Evolutionary conservation across 2,888 invertebrate species (phyloP).

Genomic region (Alviniconcha strummeri): DNA sequence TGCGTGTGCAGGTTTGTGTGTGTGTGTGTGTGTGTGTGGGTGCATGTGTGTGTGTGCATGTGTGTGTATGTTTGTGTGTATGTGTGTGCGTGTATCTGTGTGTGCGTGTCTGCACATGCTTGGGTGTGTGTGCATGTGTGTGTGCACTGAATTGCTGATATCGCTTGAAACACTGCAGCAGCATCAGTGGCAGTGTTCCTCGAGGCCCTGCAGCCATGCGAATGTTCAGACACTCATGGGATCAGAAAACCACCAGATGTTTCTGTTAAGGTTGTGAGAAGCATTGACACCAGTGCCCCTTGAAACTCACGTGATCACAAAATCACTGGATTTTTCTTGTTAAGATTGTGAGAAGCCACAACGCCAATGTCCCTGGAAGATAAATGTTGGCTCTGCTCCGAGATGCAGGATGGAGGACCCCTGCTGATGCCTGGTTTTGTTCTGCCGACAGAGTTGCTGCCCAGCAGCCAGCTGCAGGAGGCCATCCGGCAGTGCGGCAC

Average conservation of each 20-base stretch:
- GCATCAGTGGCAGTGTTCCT: neutral
- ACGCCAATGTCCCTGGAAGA: no score
- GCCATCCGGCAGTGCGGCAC: conserved; percentile 75
- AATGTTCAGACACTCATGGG: no score
- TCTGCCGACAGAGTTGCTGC: conserved; percentile 35
- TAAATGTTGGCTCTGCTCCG: no score
- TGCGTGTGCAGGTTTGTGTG: neutral
- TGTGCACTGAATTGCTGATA: neutral
- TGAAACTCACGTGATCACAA: no score
- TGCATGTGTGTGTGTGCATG: neutral
- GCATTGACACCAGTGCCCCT: no score
- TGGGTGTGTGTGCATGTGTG: neutral
- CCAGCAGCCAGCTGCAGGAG: conserved; percentile 50
- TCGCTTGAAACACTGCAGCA: no score
- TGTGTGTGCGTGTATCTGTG: neutral
- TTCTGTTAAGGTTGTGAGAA: no score
- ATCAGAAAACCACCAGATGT: no score
- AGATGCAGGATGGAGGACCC: neutral
- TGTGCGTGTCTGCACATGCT: neutral
- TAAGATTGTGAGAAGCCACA: no score
- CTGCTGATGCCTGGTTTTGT: neutral
- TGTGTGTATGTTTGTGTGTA: neutral
- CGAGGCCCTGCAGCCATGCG: neutral
- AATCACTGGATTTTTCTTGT: no score
- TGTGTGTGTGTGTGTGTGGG: neutral